These are phyloP conservation scores for Arrhopalites spinosus DNA, from an alignment of 2,888 invertebrate species.

Conservation along the genomic window DNA sequence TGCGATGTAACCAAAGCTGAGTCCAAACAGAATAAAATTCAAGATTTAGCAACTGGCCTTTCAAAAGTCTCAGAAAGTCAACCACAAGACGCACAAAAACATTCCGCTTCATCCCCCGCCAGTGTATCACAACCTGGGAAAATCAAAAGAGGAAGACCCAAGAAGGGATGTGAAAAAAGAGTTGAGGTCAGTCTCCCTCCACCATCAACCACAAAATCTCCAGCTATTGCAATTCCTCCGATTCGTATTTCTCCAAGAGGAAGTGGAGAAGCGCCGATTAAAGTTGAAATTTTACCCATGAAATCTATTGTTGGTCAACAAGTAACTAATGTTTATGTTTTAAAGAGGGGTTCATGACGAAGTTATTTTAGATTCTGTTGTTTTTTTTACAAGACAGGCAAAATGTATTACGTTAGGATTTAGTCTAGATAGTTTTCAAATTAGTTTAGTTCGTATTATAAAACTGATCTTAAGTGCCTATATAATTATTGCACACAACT, in stretches of 20 bases:
- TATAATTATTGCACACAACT: background rate
- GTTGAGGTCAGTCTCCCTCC: slow-evolving; percentile 10
- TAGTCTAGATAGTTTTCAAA: too few relatives aligned
- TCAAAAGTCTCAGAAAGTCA: background rate
- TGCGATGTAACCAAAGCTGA: slow-evolving; percentile 38
- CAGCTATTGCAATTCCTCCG: slow-evolving; percentile 19
- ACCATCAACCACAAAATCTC: background rate
- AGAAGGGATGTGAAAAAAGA: slow-evolving; percentile 51
- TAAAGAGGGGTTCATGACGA: slow-evolving; percentile 10
- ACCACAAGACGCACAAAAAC: too few relatives aligned
- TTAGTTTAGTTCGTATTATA: too few relatives aligned
- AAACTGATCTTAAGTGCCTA: too few relatives aligned
- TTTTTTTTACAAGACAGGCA: too few relatives aligned
- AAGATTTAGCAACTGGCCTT: background rate
- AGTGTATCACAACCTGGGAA: slow-evolving; percentile 25
- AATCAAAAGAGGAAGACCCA: slow-evolving; percentile 51
- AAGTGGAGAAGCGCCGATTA: slow-evolving; percentile 13
- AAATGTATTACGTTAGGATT: too few relatives aligned
- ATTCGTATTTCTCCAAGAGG: slow-evolving; percentile 26
- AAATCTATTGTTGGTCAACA: slow-evolving; percentile 19
- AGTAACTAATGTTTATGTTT: slow-evolving; percentile 14
- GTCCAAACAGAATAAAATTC: background rate
- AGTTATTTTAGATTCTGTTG: too few relatives aligned
- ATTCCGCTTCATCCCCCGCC: too few relatives aligned
- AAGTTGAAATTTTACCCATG: slow-evolving; percentile 39